Evolutionary conservation across 2,797 vertebrate genomes (phyloP), one percentile per base, ranked within the genome.

Genomic region (Lophotriccus pileatus): DNA sequence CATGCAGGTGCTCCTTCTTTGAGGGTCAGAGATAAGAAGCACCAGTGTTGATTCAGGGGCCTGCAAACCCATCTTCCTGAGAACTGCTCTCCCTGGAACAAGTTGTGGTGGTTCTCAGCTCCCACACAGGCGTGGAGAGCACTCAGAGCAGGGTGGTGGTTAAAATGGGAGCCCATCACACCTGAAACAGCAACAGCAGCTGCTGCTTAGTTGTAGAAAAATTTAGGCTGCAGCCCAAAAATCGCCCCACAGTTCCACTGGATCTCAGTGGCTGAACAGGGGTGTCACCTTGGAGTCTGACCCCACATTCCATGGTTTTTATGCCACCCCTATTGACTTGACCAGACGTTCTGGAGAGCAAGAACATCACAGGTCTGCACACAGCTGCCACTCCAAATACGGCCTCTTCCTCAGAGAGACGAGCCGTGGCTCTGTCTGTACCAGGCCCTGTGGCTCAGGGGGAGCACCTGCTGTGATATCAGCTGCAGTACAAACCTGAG

Each of bases 121-220:
- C 84, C 2, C 84, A 32, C 7, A 6, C 37, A 64, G 47, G 75
- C 2, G 2, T 24, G 83, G 55, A 46, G 81, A 95, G 74, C 55
- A 68, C 73, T 39, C 27, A 16, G 3, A 18, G 92, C 41, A 68
- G 37, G 22, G 22, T 0, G 0, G 25, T 2, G 21, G 30, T 18
- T 56, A n/a, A 52, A 60, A 27, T 8, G 23, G 46, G 43, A 43
- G 50, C 12, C 64, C 39, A 21, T 47, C 56, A 6, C 4, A 3
- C 32, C 52, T 21, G 18, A 52, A 70, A 67, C 2, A 3, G 28
- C 23, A 82, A 7, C 34, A 83, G 90, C 92, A 89, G 82, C 41
- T 87, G 91, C 93, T 92, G 80, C 52, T 92, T 82, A 36, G 91
- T 56, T 93, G 83, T 63, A 89, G 84, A 94, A 91, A 68, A 96